A percentile compares a stretch with the other conserved stretches of the same genome.
Conservation (phyloP, 2,113 vertebrate genomes). For the Murina feae region DNA sequence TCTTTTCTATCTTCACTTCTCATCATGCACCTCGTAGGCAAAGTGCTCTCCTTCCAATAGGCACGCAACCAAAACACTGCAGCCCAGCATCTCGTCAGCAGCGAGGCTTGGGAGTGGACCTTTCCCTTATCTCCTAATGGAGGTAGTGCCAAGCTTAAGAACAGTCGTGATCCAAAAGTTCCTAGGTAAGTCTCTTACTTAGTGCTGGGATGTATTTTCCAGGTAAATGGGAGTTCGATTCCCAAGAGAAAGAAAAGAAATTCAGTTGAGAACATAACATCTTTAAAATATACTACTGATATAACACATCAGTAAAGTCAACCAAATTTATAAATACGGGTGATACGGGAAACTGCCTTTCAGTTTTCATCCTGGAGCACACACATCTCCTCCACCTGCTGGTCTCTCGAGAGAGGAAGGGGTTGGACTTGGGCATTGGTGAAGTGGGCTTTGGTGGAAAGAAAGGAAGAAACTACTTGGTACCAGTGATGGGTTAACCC, state of each 20-base stretch:
- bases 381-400: background rate
- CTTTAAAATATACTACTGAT: background rate
- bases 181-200: constrained; percentile 8
- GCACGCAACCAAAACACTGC: background rate
- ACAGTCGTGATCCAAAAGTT: background rate
- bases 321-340: background rate
- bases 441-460: background rate
- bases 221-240: background rate
- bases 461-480: background rate
- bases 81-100: background rate
- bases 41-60: background rate
- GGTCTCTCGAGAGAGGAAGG: background rate
- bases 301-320: background rate
- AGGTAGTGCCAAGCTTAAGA: background rate
- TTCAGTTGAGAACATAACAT: background rate
- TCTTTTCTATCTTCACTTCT: background rate
- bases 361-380: background rate
- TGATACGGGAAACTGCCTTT: background rate
- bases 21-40: background rate
- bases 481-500: background rate
- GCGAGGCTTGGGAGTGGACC: background rate
- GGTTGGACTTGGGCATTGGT: background rate
- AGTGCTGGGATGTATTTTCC: background rate
- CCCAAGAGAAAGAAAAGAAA: background rate
- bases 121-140: background rate